phyloP scores from a whole-genome alignment of 2,888 invertebrate genomes.

The Drosophila cognata region DNA sequence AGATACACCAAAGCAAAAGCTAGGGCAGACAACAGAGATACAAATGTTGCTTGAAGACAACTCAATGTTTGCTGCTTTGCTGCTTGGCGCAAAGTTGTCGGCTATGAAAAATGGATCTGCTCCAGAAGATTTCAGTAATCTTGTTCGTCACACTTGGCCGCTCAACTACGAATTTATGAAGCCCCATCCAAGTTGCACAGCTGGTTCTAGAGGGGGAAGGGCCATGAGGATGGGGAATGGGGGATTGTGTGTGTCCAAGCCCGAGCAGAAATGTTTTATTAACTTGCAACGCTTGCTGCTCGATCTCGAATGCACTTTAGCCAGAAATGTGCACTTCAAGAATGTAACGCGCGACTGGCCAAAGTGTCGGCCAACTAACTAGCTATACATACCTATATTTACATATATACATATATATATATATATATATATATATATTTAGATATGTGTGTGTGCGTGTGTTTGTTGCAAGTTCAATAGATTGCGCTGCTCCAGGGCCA shows the following conservation, averaged over 20 bases:
- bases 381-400: slow-evolving; percentile 34
- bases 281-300: slow-evolving; percentile 68
- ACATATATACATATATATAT: slow-evolving; percentile 3
- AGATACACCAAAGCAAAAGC: slow-evolving; percentile 27
- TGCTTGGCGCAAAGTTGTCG: slow-evolving; percentile 66
- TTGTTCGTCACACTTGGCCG: slow-evolving; percentile 84
- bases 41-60: slow-evolving; percentile 50
- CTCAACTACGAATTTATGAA: slow-evolving; percentile 83
- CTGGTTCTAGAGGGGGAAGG: slow-evolving; percentile 34
- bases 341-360: slow-evolving; percentile 74
- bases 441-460: slow-evolving; percentile 10
- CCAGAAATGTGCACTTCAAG: slow-evolving; percentile 69
- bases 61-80: slow-evolving; percentile 43
- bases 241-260: slow-evolving; percentile 26
- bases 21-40: slow-evolving; percentile 26
- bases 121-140: slow-evolving; percentile 85
- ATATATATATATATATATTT: slow-evolving; percentile 2
- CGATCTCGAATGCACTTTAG: slow-evolving; percentile 50
- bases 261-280: slow-evolving; percentile 65
- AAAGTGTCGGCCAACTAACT: slow-evolving; percentile 56
- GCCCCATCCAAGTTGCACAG: slow-evolving; percentile 57
- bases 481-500: slow-evolving; percentile 40
- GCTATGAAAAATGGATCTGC: slow-evolving; percentile 84
- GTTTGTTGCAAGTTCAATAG: slow-evolving; percentile 74
- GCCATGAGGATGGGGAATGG: neutral